Evolutionary conservation across 2,888 invertebrate genomes (phyloP).

Genomic region (Harpalus rufipes): DNA sequence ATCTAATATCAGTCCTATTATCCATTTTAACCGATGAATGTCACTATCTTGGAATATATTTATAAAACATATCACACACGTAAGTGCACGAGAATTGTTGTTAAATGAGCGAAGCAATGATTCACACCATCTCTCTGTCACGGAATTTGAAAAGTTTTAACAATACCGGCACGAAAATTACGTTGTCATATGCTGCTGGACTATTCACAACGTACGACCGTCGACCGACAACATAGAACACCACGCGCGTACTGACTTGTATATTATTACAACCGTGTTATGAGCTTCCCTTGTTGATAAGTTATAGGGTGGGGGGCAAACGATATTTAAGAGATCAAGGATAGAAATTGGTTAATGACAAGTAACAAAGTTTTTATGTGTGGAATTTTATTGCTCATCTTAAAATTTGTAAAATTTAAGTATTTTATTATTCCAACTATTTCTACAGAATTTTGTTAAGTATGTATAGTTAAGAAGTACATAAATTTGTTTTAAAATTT

Average conservation of each 20-base stretch:
- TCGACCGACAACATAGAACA: neutral
- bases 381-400: constrained; percentile 15
- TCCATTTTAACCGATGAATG: constrained; percentile 39
- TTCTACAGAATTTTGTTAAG: neutral
- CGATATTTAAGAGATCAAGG: neutral
- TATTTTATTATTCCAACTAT: neutral
- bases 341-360: constrained; percentile 19
- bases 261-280: constrained; percentile 13
- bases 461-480: neutral
- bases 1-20: constrained; percentile 74
- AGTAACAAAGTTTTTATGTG: constrained; percentile 3
- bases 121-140: constrained; percentile 23
- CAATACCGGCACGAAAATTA: constrained; percentile 15
- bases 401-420: constrained; percentile 11
- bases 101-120: constrained; percentile 16
- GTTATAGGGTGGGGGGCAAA: constrained; percentile 11
- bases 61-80: constrained; percentile 5
- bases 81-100: constrained; percentile 17
- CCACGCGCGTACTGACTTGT: constrained; percentile 22
- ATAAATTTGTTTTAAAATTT: neutral
- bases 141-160: constrained; percentile 21
- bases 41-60: neutral
- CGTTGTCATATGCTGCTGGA: constrained; percentile 7
- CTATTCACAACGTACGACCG: neutral
- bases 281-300: constrained; percentile 23